Conservation (phyloP, 2,888 invertebrate species). For the Acanthosoma haemorrhoidale region DNA sequence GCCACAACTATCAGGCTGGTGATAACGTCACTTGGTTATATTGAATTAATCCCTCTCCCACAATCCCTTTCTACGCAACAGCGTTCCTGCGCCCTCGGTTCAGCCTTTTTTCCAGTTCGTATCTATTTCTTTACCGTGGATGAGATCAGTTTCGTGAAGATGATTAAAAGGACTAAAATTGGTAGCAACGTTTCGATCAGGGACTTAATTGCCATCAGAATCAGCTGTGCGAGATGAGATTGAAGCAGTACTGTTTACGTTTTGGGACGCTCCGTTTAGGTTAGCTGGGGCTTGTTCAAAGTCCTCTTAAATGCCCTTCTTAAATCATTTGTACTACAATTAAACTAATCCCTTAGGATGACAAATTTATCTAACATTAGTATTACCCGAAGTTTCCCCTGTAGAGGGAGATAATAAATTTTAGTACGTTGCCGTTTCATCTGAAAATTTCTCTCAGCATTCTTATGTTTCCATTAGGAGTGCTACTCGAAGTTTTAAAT, state of each 20-base stretch:
- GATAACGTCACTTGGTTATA: background rate
- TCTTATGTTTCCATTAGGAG: constrained; percentile 2
- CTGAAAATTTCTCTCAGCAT: background rate
- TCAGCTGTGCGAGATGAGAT: background rate
- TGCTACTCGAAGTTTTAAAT: constrained; percentile 4
- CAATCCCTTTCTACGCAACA: background rate
- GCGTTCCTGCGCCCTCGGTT: background rate
- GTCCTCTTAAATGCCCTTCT: background rate
- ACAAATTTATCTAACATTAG: too few species aligned
- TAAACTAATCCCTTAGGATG: too few species aligned
- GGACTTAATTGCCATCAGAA: background rate
- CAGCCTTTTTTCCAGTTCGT: too few species aligned
- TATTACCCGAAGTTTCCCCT: too few species aligned
- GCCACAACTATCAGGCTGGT: background rate
- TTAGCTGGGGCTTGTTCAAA: background rate
- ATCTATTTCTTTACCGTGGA: background rate
- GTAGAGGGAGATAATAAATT: too few species aligned
- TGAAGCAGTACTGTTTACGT: background rate
- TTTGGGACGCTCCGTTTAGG: constrained; percentile 1
- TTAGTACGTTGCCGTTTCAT: too few species aligned
- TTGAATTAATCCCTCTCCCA: background rate
- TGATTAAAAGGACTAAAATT: background rate
- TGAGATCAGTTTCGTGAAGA: background rate
- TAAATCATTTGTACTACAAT: background rate
- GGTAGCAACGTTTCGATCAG: background rate